These are phyloP conservation scores for Nothoprocta pentlandii DNA, from an alignment of 2,113 vertebrate genomes.

Conservation along the genomic window DNA sequence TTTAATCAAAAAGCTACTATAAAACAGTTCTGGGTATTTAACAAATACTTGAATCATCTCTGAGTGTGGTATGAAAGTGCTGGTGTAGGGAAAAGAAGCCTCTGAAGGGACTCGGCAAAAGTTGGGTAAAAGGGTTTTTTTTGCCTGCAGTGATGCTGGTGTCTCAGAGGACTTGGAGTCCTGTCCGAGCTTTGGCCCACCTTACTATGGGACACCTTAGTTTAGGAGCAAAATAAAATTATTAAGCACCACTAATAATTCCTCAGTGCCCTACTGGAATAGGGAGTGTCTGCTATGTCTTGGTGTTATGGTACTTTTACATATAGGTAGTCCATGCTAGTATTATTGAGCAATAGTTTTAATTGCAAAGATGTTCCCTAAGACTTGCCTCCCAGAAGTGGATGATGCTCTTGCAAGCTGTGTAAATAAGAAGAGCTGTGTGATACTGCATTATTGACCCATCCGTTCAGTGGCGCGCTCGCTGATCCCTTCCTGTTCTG, in stretches of 20 bases:
- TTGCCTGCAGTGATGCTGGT: background rate
- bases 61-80: background rate
- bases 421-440: slow-evolving; percentile 9
- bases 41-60: background rate
- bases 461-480: background rate
- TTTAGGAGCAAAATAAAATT: background rate
- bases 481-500: background rate
- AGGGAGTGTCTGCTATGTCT: slow-evolving; percentile 28
- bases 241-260: slow-evolving; percentile 6
- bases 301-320: background rate
- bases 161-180: background rate
- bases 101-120: background rate
- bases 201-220: background rate
- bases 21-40: background rate
- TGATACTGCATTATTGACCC: slow-evolving; percentile 45
- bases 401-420: slow-evolving; percentile 15
- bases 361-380: slow-evolving; percentile 32
- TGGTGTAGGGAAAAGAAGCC: accelerated
- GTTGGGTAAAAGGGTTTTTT: background rate
- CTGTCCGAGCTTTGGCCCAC: background rate
- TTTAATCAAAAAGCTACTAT: background rate
- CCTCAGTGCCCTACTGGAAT: background rate
- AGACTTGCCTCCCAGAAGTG: background rate
- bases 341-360: slow-evolving; percentile 29
- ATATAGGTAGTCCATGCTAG: background rate